phyloP scores from a whole-genome alignment of 2,888 invertebrate species.

The Drosophila crucigera region DNA sequence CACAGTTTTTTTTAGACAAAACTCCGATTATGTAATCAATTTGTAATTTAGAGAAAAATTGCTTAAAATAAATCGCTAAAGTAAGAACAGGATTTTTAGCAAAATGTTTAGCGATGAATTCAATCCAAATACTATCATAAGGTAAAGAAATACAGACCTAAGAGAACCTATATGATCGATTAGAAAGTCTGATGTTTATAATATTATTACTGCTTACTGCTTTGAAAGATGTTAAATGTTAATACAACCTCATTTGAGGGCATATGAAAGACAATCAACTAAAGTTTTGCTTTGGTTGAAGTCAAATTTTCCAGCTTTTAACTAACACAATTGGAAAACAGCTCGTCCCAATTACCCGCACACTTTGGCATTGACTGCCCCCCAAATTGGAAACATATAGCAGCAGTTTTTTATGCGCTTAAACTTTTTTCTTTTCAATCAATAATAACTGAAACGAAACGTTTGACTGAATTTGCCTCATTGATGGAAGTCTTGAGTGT shows the following conservation, averaged over 20 bases:
- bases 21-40: not conserved
- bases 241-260: not conserved
- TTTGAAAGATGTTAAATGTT: not conserved
- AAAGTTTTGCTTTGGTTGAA: slow-evolving; percentile 26
- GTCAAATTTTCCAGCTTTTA: slow-evolving; percentile 53
- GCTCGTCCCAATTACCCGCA: slow-evolving; percentile 13
- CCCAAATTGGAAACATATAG: slow-evolving; percentile 28
- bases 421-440: slow-evolving; percentile 12
- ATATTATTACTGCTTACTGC: not conserved
- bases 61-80: not conserved
- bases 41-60: not conserved
- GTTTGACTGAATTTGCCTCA: slow-evolving; percentile 57
- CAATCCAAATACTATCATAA: not conserved
- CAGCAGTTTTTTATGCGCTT: slow-evolving; percentile 22
- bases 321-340: slow-evolving; percentile 44
- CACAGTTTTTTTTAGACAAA: not conserved
- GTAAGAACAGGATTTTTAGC: not conserved
- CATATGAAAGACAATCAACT: slow-evolving; percentile 2
- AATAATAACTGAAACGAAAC: slow-evolving; percentile 20
- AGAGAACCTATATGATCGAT: not conserved
- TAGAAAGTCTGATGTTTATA: not conserved
- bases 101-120: not conserved
- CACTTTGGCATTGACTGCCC: slow-evolving; percentile 10
- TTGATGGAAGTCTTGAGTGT: slow-evolving; percentile 54
- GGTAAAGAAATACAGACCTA: no score